Percentiles rank a stretch among this genome's conserved stretches.
phyloP scores from a whole-genome alignment of 2,888 invertebrate species.

The Metallyticus violacea region DNA sequence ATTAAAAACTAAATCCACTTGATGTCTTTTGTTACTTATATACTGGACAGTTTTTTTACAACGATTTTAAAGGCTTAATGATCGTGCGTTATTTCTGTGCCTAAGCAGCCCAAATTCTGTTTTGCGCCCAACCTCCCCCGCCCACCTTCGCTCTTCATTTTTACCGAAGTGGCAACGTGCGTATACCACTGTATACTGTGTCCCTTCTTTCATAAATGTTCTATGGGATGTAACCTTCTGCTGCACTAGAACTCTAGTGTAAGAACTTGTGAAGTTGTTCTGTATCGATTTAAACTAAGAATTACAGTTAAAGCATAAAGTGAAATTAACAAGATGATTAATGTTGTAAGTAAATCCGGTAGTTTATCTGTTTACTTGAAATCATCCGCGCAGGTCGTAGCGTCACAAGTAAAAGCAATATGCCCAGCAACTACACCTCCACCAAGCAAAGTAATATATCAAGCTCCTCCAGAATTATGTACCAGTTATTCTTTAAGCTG shows the following conservation, averaged over 20 bases:
- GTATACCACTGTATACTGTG: background rate
- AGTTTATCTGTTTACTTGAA: slow-evolving; percentile 65
- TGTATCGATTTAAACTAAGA: background rate
- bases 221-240: background rate
- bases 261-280: background rate
- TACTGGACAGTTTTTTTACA: too few relatives aligned
- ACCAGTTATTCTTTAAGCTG: slow-evolving; percentile 57
- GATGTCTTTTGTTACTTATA: too few relatives aligned
- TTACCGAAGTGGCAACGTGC: background rate
- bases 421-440: slow-evolving; percentile 49
- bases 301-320: background rate
- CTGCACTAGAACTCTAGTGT: background rate
- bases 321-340: slow-evolving; percentile 54
- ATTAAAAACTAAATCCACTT: too few relatives aligned
- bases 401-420: slow-evolving; percentile 62
- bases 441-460: slow-evolving; percentile 45
- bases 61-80: too few relatives aligned
- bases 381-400: slow-evolving; percentile 64
- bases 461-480: slow-evolving; percentile 50
- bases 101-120: too few relatives aligned
- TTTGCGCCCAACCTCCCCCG: too few relatives aligned
- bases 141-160: too few relatives aligned
- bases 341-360: slow-evolving; percentile 64
- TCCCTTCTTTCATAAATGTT: background rate
- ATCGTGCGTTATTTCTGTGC: too few relatives aligned